Conservation (phyloP, 2,888 invertebrate species). For the Lasioglossum villosulum region DNA sequence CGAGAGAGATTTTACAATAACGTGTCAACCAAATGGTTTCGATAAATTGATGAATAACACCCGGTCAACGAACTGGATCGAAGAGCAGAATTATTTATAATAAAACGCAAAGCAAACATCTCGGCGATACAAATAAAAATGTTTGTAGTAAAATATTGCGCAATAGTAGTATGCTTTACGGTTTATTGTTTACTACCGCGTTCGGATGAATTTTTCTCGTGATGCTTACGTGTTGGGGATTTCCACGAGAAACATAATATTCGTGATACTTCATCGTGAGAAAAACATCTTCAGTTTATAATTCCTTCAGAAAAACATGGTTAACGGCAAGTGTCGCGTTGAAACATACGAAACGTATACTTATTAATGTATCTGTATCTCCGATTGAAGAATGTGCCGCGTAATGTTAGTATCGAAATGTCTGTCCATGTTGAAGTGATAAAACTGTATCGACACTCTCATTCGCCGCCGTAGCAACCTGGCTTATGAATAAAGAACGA, state of each 20-base stretch:
- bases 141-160: not conserved
- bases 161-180: not conserved
- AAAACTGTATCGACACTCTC: not conserved
- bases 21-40: not conserved
- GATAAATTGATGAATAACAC: not conserved
- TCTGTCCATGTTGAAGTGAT: not conserved
- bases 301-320: constrained; percentile 17
- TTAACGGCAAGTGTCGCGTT: not conserved
- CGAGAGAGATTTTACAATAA: not conserved
- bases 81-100: not conserved
- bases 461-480: not conserved
- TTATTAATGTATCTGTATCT: not conserved
- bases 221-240: not conserved
- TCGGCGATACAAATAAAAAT: not conserved
- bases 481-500: constrained; percentile 10
- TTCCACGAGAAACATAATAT: constrained; percentile 18
- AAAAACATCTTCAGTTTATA: constrained; percentile 28
- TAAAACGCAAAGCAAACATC: not conserved
- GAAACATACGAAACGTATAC: not conserved
- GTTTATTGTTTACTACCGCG: not conserved
- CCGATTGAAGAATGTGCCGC: not conserved
- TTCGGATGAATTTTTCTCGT: constrained; percentile 11
- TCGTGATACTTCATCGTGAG: constrained; percentile 6
- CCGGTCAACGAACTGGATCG: not conserved
- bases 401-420: not conserved